These are phyloP conservation scores for Danaus plexippus DNA, from an alignment of 1,140 invertebrate genomes.

Conservation along the genomic window DNA sequence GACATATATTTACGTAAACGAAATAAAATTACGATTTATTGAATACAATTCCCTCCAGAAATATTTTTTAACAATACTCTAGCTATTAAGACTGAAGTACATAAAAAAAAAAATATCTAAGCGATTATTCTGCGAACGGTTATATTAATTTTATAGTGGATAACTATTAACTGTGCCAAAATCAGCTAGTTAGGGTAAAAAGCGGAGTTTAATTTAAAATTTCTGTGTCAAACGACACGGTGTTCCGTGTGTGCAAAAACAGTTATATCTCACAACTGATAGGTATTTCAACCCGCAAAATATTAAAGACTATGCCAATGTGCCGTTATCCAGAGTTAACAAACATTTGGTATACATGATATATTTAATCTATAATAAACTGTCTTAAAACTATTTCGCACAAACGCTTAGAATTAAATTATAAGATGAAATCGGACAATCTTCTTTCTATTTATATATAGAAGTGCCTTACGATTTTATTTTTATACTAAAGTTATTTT, in stretches of 20 bases:
- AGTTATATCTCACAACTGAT: background rate
- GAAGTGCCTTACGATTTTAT: constrained; percentile 71
- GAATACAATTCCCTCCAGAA: constrained; percentile 62
- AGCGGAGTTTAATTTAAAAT: too few relatives aligned
- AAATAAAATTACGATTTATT: constrained; percentile 49
- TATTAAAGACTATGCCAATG: too few relatives aligned
- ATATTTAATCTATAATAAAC: too few relatives aligned
- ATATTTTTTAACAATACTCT: constrained; percentile 60
- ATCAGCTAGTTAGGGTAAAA: background rate
- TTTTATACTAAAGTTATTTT: constrained; percentile 55
- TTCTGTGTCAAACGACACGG: too few relatives aligned
- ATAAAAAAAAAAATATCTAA: constrained; percentile 35
- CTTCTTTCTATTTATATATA: constrained; percentile 62
- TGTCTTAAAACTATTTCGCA: background rate
- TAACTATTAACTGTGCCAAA: background rate
- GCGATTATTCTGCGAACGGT: constrained; percentile 23
- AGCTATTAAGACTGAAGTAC: constrained; percentile 65
- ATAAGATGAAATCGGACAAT: constrained; percentile 44
- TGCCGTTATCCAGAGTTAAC: too few relatives aligned
- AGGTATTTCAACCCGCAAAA: too few relatives aligned
- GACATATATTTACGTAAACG: constrained; percentile 43
- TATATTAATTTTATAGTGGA: too few relatives aligned
- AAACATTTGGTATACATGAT: too few relatives aligned
- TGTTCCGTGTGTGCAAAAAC: background rate
- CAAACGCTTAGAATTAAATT: constrained; percentile 31